These are phyloP conservation scores for Pseudoips prasinana DNA, from an alignment of 2,888 invertebrate species.

Conservation along the genomic window DNA sequence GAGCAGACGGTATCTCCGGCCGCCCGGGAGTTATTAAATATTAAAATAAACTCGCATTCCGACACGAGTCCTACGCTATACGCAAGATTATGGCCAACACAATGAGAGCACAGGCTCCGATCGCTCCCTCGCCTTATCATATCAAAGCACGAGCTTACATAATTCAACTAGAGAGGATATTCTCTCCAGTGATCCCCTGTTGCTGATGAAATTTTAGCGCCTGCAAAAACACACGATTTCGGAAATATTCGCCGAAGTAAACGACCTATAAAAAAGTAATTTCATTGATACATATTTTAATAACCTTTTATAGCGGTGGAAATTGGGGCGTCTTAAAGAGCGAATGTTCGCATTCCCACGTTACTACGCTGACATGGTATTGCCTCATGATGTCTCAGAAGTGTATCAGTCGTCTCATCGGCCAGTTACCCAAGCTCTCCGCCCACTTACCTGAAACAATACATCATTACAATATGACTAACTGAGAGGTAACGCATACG, in stretches of 20 bases:
- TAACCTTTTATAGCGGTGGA: conserved; percentile 30
- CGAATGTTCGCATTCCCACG: conserved; percentile 30
- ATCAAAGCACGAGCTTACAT: conserved; percentile 69
- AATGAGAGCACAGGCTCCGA: conserved; percentile 71
- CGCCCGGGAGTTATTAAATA: conserved; percentile 79
- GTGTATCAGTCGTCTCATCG: conserved; percentile 61
- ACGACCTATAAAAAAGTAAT: conserved; percentile 22
- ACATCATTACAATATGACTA: conserved; percentile 76
- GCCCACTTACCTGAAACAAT: conserved; percentile 81
- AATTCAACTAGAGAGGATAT: conserved; percentile 59
- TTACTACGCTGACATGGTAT: conserved; percentile 50
- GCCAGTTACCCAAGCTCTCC: conserved; percentile 50
- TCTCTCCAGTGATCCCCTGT: conserved; percentile 43
- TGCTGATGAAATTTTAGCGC: conserved; percentile 54
- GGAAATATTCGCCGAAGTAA: conserved; percentile 28
- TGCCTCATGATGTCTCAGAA: conserved; percentile 59
- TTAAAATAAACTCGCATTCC: conserved; percentile 81
- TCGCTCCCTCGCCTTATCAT: conserved; percentile 72
- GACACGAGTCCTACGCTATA: conserved; percentile 77
- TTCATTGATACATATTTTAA: conserved; percentile 20
- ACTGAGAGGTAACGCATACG: conserved; percentile 54
- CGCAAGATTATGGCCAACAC: conserved; percentile 75
- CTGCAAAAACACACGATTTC: conserved; percentile 45
- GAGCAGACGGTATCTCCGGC: conserved; percentile 72
- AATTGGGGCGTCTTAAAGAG: conserved; percentile 28